Percentiles rank a stretch among this genome's conserved stretches.
Evolutionary conservation across 1,140 invertebrate genomes (phyloP).

Genomic region (Laupala kohalensis): DNA sequence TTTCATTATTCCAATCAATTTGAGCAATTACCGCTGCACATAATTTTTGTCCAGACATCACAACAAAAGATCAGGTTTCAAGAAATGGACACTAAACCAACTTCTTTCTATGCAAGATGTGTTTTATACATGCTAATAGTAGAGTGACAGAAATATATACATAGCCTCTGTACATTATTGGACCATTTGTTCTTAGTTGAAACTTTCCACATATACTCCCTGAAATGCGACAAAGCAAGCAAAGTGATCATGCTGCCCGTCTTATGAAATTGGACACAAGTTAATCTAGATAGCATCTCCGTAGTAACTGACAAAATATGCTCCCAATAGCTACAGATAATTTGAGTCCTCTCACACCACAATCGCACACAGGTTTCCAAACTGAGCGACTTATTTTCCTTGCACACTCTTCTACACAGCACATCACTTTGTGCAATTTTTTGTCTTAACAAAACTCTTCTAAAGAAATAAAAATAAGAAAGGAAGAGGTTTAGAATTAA

Average conservation of each 20-base stretch:
- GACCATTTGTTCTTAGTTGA: neutral
- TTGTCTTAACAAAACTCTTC: neutral
- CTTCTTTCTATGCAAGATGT: too few species aligned
- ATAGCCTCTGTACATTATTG: neutral
- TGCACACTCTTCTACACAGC: neutral
- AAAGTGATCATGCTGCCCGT: neutral
- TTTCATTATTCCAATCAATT: too few species aligned
- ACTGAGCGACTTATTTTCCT: too few species aligned
- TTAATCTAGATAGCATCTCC: neutral
- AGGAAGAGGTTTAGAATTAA: neutral
- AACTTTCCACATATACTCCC: neutral
- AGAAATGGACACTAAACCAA: too few species aligned
- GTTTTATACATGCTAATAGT: too few species aligned
- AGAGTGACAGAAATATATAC: neutral
- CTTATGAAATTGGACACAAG: neutral
- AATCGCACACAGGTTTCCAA: neutral
- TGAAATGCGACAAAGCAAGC: neutral
- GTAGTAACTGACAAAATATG: neutral
- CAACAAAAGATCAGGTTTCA: too few species aligned
- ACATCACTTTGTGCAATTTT: neutral
- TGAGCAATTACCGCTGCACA: too few species aligned
- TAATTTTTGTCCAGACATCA: too few species aligned
- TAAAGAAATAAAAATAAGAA: too few species aligned
- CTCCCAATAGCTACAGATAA: neutral
- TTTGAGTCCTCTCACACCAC: neutral